A percentile compares a stretch with the other conserved stretches of the same genome.
Conservation (phyloP, 1,140 invertebrate species). For the Drosophila sturtevanti region DNA sequence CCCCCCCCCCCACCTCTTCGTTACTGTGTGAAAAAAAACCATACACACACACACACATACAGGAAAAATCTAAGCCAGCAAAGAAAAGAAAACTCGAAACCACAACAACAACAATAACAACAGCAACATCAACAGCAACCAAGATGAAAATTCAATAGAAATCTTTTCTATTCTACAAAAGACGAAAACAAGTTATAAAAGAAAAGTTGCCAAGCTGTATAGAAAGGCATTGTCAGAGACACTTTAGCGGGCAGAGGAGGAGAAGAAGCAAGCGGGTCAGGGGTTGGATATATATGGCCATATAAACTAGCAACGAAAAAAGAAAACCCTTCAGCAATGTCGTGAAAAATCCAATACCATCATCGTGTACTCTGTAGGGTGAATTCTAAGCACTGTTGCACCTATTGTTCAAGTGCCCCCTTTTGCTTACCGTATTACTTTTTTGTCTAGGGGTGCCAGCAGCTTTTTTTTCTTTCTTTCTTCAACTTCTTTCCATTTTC, state of each 20-base stretch:
- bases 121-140: conserved; percentile 29
- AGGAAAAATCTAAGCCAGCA: conserved; percentile 11
- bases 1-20: too few relatives aligned
- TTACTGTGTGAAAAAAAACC: conserved; percentile 3
- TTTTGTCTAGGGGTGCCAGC: conserved; percentile 32
- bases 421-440: conserved; percentile 8
- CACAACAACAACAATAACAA: conserved; percentile 52
- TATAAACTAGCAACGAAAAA: neutral
- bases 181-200: conserved; percentile 55
- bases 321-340: conserved; percentile 45
- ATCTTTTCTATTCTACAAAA: conserved; percentile 16
- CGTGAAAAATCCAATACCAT: conserved; percentile 51
- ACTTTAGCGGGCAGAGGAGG: conserved; percentile 6
- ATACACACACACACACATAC: neutral
- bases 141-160: conserved; percentile 38
- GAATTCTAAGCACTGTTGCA: conserved; percentile 15
- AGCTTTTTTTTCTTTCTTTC: conserved; percentile 52
- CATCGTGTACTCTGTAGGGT: neutral
- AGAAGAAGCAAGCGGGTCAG: neutral
- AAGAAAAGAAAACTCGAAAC: conserved; percentile 57
- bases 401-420: conserved; percentile 11
- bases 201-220: conserved; percentile 60
- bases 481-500: neutral
- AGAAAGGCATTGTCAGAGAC: conserved; percentile 31
- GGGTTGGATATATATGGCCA: neutral